Evolutionary conservation across 2,888 invertebrate genomes (phyloP).

Genomic region (Catocala sponsa): DNA sequence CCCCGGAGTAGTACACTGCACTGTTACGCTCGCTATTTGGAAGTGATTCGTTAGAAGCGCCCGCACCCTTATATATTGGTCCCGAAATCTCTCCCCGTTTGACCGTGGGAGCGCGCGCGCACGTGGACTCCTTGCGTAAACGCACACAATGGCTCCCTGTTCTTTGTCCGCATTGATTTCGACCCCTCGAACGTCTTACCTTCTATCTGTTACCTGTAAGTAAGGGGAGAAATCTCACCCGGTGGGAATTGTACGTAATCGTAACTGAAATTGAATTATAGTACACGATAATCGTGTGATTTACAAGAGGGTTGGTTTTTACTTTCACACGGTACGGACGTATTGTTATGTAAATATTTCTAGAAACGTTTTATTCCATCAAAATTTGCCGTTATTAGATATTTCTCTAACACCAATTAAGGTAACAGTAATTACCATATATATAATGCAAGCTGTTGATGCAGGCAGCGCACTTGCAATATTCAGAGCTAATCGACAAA

Average conservation of each 20-base stretch:
- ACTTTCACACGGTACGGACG: constrained; percentile 78
- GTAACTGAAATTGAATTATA: constrained; percentile 81
- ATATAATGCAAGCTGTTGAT: constrained; percentile 41
- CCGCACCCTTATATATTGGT: constrained; percentile 73
- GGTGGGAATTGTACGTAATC: constrained; percentile 81
- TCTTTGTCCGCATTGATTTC: constrained; percentile 80
- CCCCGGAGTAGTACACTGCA: constrained; percentile 75
- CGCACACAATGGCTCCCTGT: constrained; percentile 81
- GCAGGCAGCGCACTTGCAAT: constrained; percentile 48
- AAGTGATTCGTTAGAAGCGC: constrained; percentile 67
- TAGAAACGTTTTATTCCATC: constrained; percentile 38
- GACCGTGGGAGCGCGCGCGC: constrained; percentile 82
- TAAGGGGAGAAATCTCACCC: constrained; percentile 81
- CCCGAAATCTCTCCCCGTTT: constrained; percentile 69
- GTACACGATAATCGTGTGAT: constrained; percentile 71
- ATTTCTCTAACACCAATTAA: constrained; percentile 38
- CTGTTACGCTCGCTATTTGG: constrained; percentile 68
- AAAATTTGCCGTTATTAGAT: constrained; percentile 51
- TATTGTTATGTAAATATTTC: constrained; percentile 71
- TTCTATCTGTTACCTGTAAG: constrained; percentile 83
- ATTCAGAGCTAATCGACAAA: constrained; percentile 56
- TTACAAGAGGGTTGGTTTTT: constrained; percentile 72
- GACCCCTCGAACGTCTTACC: constrained; percentile 83
- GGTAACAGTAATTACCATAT: constrained; percentile 42
- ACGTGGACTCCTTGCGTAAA: constrained; percentile 83